Evolutionary conservation across 2,888 invertebrate genomes (phyloP).

Genomic region (Dyspetes luteomarginatus): DNA sequence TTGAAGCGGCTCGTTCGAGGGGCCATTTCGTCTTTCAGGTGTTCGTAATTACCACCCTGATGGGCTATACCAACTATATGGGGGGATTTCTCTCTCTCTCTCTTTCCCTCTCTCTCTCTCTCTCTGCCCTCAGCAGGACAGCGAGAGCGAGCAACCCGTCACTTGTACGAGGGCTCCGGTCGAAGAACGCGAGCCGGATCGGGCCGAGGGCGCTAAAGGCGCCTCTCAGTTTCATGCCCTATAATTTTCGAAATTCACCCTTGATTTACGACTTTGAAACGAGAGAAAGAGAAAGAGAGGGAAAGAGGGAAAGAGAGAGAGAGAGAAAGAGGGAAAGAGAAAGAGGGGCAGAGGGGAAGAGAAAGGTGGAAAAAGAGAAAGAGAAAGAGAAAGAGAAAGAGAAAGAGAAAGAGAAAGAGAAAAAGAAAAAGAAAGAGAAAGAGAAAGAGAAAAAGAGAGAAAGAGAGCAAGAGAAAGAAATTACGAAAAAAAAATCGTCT

Average conservation of each 20-base stretch:
- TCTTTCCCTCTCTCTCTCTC: conserved; percentile 8
- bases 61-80: conserved; percentile 25
- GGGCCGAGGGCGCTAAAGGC: conserved; percentile 70
- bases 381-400: too few species aligned
- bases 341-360: too few species aligned
- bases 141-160: conserved; percentile 53
- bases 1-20: conserved; percentile 32
- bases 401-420: too few species aligned
- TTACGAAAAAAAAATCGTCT: background rate
- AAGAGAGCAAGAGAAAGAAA: background rate
- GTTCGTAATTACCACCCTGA: conserved; percentile 77
- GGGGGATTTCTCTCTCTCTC: conserved; percentile 1
- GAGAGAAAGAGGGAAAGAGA: background rate
- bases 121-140: conserved; percentile 34
- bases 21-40: conserved; percentile 79
- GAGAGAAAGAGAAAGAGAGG: conserved; percentile 22
- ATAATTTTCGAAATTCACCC: conserved; percentile 79
- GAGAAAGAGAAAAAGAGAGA: background rate
- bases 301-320: background rate
- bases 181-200: conserved; percentile 49
- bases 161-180: background rate
- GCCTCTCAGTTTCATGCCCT: conserved; percentile 76
- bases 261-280: conserved; percentile 75
- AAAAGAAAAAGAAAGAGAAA: too few species aligned
- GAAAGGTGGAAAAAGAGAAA: too few species aligned